Evolutionary conservation across 2,888 invertebrate species (phyloP).

Genomic region (Cynaeus angustus): DNA sequence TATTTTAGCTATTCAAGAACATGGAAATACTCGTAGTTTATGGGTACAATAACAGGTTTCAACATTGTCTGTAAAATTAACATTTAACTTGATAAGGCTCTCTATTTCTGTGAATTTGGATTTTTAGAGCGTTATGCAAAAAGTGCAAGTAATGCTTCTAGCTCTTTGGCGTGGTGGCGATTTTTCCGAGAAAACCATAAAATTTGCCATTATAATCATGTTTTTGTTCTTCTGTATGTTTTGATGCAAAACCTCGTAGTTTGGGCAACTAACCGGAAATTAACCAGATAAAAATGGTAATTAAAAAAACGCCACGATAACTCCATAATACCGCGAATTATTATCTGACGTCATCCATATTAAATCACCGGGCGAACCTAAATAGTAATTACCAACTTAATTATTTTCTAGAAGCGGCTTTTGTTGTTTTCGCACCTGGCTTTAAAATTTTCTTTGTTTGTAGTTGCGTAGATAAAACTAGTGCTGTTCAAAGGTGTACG

Average conservation of each 20-base stretch:
- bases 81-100: conserved; percentile 4
- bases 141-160: conserved; percentile 55
- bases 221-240: conserved; percentile 31
- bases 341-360: conserved; percentile 35
- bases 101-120: neutral
- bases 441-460: conserved; percentile 29
- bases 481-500: neutral
- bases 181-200: conserved; percentile 35
- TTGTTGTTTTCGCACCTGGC: conserved; percentile 30
- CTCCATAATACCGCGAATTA: conserved; percentile 32
- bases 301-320: conserved; percentile 36
- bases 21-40: conserved; percentile 38
- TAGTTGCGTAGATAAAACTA: neutral
- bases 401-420: conserved; percentile 26
- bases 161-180: conserved; percentile 45
- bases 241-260: conserved; percentile 18
- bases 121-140: conserved; percentile 23
- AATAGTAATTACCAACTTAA: conserved; percentile 33
- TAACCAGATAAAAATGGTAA: conserved; percentile 43
- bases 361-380: conserved; percentile 24
- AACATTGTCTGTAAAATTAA: conserved; percentile 28
- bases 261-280: conserved; percentile 35
- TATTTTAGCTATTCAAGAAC: conserved; percentile 39
- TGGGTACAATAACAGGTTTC: conserved; percentile 36
- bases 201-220: conserved; percentile 44